phyloP scores from a whole-genome alignment of 2,888 invertebrate genomes.

The Macroteleia sp. region DNA sequence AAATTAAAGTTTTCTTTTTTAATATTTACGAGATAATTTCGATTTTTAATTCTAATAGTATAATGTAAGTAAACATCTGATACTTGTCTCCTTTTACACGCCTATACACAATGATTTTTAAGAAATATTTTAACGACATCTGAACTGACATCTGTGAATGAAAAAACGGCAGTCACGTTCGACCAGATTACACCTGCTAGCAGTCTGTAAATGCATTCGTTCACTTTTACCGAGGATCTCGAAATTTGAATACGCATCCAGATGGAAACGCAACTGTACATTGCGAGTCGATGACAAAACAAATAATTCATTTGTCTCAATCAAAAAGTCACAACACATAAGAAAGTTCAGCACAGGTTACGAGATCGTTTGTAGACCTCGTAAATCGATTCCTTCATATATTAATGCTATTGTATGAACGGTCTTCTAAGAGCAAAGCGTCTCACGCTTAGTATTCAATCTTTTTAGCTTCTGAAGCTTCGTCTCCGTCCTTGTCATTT shows the following conservation, averaged over 20 bases:
- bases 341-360: background rate
- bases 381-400: slow-evolving; percentile 80
- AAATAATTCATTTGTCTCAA: slow-evolving; percentile 57
- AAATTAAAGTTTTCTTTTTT: too few relatives aligned
- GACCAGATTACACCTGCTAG: slow-evolving; percentile 50
- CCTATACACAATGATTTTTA: too few relatives aligned
- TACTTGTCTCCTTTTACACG: too few relatives aligned
- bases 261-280: slow-evolving; percentile 9
- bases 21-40: too few relatives aligned
- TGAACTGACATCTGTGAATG: too few relatives aligned
- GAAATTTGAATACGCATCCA: background rate
- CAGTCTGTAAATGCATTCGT: slow-evolving; percentile 27
- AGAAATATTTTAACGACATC: too few relatives aligned
- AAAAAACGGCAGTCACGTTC: slow-evolving; percentile 22
- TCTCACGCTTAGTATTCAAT: slow-evolving; percentile 50
- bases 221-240: slow-evolving; percentile 8
- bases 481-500: slow-evolving; percentile 17
- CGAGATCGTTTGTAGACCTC: slow-evolving; percentile 39
- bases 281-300: slow-evolving; percentile 16
- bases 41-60: too few relatives aligned
- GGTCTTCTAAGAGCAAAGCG: slow-evolving; percentile 61
- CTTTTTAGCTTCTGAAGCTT: slow-evolving; percentile 48
- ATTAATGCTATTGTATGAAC: slow-evolving; percentile 78
- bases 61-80: too few relatives aligned
- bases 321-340: slow-evolving; percentile 66